These are phyloP conservation scores for Kradibia gibbosae DNA, from an alignment of 1,140 invertebrate genomes.

Conservation along the genomic window DNA sequence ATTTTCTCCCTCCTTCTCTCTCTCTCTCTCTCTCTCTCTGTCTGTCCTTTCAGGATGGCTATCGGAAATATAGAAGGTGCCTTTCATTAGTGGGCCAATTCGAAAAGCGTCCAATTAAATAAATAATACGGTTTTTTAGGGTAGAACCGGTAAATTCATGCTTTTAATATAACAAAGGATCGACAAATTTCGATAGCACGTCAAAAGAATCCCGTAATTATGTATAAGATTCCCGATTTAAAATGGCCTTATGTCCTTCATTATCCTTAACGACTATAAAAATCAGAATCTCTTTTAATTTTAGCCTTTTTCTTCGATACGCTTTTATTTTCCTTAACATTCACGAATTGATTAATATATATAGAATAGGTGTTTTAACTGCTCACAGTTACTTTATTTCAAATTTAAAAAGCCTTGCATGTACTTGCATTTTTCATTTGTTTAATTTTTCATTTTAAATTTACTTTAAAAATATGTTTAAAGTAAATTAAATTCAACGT, in stretches of 20 bases:
- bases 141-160: background rate
- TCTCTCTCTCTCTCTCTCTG: too few species aligned
- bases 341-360: background rate
- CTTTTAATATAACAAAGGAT: conserved; percentile 32
- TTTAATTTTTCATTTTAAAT: too few species aligned
- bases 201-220: background rate
- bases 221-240: conserved; percentile 13
- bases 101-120: conserved; percentile 52
- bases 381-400: background rate
- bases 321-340: background rate
- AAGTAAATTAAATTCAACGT: too few species aligned
- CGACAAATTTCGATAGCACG: conserved; percentile 2
- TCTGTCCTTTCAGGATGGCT: conserved; percentile 12
- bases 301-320: background rate
- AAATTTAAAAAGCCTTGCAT: too few species aligned
- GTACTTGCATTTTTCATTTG: too few species aligned
- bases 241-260: conserved; percentile 25
- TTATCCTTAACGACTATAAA: background rate
- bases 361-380: too few species aligned
- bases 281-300: background rate
- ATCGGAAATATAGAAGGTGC: conserved; percentile 4
- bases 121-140: conserved; percentile 47
- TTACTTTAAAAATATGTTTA: too few species aligned
- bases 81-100: conserved; percentile 47
- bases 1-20: too few species aligned